Conservation (phyloP, 1,140 invertebrate genomes). For the Drosophila rhopaloa region DNA sequence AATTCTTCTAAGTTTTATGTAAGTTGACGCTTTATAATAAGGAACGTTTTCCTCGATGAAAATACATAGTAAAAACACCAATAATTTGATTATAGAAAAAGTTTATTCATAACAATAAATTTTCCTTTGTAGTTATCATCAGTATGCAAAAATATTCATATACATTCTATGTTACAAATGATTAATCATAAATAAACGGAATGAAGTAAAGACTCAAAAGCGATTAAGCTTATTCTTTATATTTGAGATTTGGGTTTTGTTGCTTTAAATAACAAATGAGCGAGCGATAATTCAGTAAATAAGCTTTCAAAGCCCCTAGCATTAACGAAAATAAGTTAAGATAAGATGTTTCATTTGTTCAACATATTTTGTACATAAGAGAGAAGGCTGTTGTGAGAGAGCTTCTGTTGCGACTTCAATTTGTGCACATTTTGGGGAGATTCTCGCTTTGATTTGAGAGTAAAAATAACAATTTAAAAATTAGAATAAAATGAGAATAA, state of each 20-base stretch:
- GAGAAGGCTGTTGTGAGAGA: constrained; percentile 20
- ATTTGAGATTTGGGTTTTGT: constrained; percentile 31
- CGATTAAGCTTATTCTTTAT: constrained; percentile 4
- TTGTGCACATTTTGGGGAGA: constrained; percentile 34
- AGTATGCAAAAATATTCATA: constrained; percentile 72
- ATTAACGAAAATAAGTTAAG: constrained; percentile 32
- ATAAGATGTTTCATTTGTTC: constrained; percentile 27
- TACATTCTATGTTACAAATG: constrained; percentile 39
- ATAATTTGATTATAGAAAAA: constrained; percentile 51
- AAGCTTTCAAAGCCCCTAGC: constrained; percentile 30
- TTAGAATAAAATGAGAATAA: constrained; percentile 23
- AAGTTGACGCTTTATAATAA: no score
- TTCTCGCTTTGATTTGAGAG: constrained; percentile 29
- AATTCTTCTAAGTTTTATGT: no score
- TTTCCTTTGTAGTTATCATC: constrained; percentile 34
- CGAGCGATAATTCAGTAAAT: constrained; percentile 26
- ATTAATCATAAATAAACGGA: constrained; percentile 40
- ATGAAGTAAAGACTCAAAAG: constrained; percentile 38
- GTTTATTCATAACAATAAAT: constrained; percentile 68
- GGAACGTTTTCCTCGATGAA: no score
- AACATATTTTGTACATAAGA: constrained; percentile 43
- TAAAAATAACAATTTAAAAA: constrained; percentile 22
- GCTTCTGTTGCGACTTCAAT: constrained; percentile 26
- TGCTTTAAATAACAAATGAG: constrained; percentile 52
- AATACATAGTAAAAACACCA: no score